These are phyloP conservation scores for Apodemia mormo DNA, from an alignment of 2,888 invertebrate genomes.

Conservation along the genomic window DNA sequence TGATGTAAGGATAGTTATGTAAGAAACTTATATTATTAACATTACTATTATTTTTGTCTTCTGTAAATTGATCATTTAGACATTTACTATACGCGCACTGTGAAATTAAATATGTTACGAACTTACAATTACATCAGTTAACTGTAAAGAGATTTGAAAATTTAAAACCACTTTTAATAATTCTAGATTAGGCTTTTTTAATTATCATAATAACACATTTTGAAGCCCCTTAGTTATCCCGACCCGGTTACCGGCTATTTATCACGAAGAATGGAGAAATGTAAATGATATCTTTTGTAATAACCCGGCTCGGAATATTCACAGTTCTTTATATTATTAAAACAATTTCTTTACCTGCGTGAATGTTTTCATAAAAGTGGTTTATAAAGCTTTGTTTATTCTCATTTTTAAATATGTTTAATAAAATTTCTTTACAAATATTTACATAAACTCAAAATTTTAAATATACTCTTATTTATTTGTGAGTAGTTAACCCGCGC, in stretches of 20 bases:
- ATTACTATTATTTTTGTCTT: too few relatives aligned
- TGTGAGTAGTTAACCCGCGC: background rate
- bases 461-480: background rate
- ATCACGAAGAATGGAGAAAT: constrained; percentile 10
- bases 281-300: constrained; percentile 21
- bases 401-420: background rate
- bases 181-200: background rate
- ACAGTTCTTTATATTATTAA: constrained; percentile 7
- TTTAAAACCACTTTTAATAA: background rate
- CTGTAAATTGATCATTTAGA: too few relatives aligned
- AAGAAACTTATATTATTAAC: too few relatives aligned
- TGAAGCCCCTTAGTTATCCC: background rate
- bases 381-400: background rate
- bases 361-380: constrained; percentile 1
- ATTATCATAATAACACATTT: constrained; percentile 17
- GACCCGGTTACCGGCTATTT: constrained; percentile 13
- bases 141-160: background rate
- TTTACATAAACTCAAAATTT: background rate
- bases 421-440: background rate
- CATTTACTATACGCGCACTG: too few relatives aligned
- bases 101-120: background rate
- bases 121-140: background rate
- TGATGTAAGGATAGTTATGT: too few relatives aligned
- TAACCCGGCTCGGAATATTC: constrained; percentile 1
- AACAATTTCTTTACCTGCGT: constrained; percentile 16